Percentiles rank a stretch among this genome's conserved stretches.
Conservation (phyloP, 2,113 vertebrate genomes). For the Hirundichthys speculiger region DNA sequence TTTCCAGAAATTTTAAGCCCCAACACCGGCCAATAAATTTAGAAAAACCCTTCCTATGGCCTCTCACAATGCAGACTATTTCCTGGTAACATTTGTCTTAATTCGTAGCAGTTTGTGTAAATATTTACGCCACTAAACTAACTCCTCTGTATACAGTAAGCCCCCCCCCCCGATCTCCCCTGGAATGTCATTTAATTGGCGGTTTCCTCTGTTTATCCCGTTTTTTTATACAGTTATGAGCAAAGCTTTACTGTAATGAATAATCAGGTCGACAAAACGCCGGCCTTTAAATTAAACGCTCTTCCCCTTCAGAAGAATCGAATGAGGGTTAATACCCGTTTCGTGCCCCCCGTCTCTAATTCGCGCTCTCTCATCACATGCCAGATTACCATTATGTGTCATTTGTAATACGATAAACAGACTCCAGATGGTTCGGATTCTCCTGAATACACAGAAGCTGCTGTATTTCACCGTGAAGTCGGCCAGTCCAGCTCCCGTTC, state of each 20-base stretch:
- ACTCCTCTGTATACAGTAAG: conserved; percentile 79
- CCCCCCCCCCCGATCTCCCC: conserved; percentile 74
- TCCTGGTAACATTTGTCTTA: conserved; percentile 80
- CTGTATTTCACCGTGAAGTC: conserved; percentile 46
- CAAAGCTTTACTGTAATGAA: conserved; percentile 77
- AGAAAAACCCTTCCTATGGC: conserved; percentile 58
- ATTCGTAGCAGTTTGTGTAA: conserved; percentile 80
- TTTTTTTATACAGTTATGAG: conserved; percentile 72
- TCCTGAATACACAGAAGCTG: conserved; percentile 69
- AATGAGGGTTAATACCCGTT: conserved; percentile 76
- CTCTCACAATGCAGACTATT: conserved; percentile 69
- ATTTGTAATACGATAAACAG: conserved; percentile 82
- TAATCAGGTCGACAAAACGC: conserved; percentile 80
- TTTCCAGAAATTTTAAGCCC: conserved; percentile 47
- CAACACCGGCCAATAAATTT: conserved; percentile 64
- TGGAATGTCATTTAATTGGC: conserved; percentile 82
- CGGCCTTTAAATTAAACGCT: conserved; percentile 79
- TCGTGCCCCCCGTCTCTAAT: conserved; percentile 68
- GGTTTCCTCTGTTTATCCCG: conserved; percentile 83
- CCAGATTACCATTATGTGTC: conserved; percentile 83
- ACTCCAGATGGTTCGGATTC: conserved; percentile 80
- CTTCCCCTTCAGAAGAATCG: conserved; percentile 76
- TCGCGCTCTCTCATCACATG: conserved; percentile 78
- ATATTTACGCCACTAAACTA: conserved; percentile 81
- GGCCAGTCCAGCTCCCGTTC: conserved; percentile 29